Evolutionary conservation across 2,888 invertebrate species (phyloP).

Genomic region (Flexamia atlantica): DNA sequence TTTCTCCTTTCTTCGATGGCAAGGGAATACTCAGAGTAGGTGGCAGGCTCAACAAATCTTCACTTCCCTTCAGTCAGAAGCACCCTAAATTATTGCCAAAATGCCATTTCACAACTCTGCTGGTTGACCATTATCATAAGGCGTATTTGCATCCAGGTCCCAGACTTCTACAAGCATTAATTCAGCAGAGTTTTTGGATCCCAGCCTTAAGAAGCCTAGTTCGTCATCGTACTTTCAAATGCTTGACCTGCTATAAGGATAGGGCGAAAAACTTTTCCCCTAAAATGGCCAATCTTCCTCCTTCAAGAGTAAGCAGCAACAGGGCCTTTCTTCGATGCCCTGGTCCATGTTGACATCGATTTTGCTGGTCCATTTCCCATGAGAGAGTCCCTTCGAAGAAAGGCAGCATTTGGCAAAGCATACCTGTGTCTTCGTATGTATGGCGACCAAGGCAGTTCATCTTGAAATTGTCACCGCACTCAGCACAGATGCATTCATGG

Average conservation of each 20-base stretch:
- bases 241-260: constrained; percentile 45
- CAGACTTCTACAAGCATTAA: neutral
- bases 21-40: constrained; percentile 61
- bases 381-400: constrained; percentile 52
- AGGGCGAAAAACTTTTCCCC: constrained; percentile 29
- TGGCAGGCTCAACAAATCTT: constrained; percentile 56
- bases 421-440: constrained; percentile 69
- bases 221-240: constrained; percentile 25
- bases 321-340: constrained; percentile 66
- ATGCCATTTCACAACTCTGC: constrained; percentile 28
- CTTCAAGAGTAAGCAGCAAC: constrained; percentile 71
- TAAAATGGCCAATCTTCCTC: constrained; percentile 63
- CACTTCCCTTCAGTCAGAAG: neutral
- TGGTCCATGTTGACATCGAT: constrained; percentile 60
- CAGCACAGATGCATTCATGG: constrained; percentile 70
- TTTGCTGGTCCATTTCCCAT: constrained; percentile 68
- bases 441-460: constrained; percentile 71
- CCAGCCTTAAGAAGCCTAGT: constrained; percentile 2
- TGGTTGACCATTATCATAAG: constrained; percentile 50
- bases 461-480: constrained; percentile 71
- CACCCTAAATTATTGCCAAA: constrained; percentile 63
- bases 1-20: constrained; percentile 42
- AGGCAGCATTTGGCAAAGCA: constrained; percentile 61
- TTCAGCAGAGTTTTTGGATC: constrained; percentile 57
- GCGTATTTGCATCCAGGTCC: constrained; percentile 32